phyloP scores from a whole-genome alignment of 2,113 vertebrate genomes.

The Macrotus californicus region DNA sequence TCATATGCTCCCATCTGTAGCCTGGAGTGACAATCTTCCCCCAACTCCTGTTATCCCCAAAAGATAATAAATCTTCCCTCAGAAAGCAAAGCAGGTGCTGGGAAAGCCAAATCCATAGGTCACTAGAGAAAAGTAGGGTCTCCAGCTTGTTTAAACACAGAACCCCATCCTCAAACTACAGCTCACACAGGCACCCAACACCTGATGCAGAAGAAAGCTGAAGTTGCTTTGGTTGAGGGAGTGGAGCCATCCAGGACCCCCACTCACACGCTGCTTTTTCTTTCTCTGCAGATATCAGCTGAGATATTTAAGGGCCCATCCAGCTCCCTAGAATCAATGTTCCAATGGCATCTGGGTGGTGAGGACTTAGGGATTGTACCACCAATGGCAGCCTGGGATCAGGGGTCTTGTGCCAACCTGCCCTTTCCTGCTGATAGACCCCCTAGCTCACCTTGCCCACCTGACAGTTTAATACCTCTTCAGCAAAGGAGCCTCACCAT shows the following conservation, averaged over 20 bases:
- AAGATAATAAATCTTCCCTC: neutral
- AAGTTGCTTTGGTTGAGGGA: neutral
- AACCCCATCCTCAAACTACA: neutral
- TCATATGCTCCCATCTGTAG: neutral
- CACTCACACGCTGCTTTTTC: neutral
- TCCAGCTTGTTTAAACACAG: fast-evolving
- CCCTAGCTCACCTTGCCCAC: neutral
- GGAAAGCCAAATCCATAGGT: neutral
- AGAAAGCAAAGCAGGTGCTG: neutral
- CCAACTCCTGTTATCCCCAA: neutral
- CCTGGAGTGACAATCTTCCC: neutral
- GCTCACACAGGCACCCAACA: fast-evolving
- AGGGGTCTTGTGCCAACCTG: neutral
- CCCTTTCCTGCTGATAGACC: neutral
- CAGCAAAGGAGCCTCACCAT: neutral
- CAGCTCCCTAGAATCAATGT: neutral
- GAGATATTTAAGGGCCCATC: neutral
- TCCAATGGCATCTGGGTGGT: neutral
- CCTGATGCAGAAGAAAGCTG: neutral
- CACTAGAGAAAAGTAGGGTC: neutral
- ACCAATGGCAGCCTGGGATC: neutral
- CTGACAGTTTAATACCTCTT: neutral
- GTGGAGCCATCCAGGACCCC: neutral
- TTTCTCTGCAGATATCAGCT: fast-evolving
- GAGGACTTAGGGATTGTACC: too few species aligned